Conservation (phyloP, 2,797 vertebrate genomes). For the Atherinosoma microstoma region DNA sequence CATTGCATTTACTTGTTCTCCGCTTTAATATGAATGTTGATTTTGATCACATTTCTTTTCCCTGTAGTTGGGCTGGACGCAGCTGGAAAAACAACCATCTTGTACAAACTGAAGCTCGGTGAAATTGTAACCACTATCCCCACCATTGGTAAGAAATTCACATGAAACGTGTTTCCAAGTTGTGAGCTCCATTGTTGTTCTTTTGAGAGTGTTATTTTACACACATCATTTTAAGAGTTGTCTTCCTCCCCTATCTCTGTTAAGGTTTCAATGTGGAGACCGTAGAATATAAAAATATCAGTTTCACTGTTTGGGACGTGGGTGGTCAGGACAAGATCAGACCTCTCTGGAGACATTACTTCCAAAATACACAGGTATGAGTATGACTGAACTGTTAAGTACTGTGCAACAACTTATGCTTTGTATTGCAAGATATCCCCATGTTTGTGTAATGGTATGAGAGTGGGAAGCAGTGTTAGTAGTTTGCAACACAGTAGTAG, state of each 20-base stretch:
- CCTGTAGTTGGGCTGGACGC: constrained; percentile 90
- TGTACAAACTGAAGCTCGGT: constrained; percentile 92
- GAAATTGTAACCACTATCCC: constrained; percentile 95
- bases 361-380: constrained; percentile 93
- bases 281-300: constrained; percentile 94
- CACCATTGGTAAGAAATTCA: constrained; percentile 88
- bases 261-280: constrained; percentile 95
- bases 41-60: neutral
- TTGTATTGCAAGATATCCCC: neutral
- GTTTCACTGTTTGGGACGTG: constrained; percentile 96
- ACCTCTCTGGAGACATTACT: constrained; percentile 94
- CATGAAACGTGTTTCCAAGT: neutral
- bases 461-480: neutral
- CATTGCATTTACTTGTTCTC: neutral
- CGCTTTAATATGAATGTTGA: neutral
- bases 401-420: neutral
- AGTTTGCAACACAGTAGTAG: neutral
- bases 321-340: constrained; percentile 95
- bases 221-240: neutral
- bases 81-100: constrained; percentile 93
- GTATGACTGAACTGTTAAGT: neutral
- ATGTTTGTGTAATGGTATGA: neutral
- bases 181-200: neutral
- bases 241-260: neutral
- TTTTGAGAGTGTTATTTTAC: neutral